Evolutionary conservation across 1,140 invertebrate species (phyloP), one percentile per base, ranked within the genome.

Genomic region (Bombus sylvicola): DNA sequence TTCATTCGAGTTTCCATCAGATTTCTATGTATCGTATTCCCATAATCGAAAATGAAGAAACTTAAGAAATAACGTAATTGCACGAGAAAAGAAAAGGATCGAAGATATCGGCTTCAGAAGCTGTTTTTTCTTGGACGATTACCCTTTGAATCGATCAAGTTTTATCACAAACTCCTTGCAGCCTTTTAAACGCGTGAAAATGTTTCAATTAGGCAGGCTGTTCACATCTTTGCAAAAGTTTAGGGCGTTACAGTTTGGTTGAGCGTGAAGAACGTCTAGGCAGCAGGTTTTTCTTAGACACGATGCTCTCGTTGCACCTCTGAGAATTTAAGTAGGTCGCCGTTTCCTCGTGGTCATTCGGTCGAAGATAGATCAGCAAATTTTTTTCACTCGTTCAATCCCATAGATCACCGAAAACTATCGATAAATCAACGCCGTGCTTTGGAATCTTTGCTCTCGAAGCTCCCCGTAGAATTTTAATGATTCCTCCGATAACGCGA

Each of bases 361-460:
- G 12, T 78, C 74, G 74, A 83, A 77, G 62, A 68, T 18, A 28
- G 47, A 10, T 83, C 82, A 78, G 82, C 74, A 78, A 9, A 47
- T 59, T 78, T 71, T 68, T 66, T 69, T 71, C 34, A 34, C 18
- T 10, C 8, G 34, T 41, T 41, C 41, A 8, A 69, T 82, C 9
- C 4, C n/a, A 43, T 71, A 34, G 74, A 69, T 59, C 31, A 13
- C n/a, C 47, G 59, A 83, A 76, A 78, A 78, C 28, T 71, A 47
- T 71, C 74, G 31, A 69, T 69, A 83, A 71, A 43, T 78, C 74
- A 72, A 28, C 37, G 5, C 28, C n/a, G 3, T 9, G 1, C 15
- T 34, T 5, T 13, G 37, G n/a, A 66, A 64, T 6, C 34, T 39
- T 31, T 9, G 34, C 18, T 28, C 31, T 34, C 39, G 12, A 25